A percentile compares a stretch with the other conserved stretches of the same genome.
Conservation (phyloP, 2,113 vertebrate species). For the Rallus limicola region DNA sequence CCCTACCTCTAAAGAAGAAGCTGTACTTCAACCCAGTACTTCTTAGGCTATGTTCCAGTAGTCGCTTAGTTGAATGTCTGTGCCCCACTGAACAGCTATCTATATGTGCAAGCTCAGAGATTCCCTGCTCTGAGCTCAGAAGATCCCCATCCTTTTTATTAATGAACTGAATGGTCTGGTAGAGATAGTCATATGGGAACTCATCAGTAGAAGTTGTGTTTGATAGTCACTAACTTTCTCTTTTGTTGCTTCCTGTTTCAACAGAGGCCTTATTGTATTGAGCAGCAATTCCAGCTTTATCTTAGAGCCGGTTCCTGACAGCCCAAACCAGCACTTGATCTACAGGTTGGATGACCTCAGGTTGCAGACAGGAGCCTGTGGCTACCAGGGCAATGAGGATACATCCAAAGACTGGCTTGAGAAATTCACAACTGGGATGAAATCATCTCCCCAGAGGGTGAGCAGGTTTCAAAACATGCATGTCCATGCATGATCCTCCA, state of each 20-base stretch:
- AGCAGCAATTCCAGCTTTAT: conserved; percentile 88
- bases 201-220: neutral
- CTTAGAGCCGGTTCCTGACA: conserved; percentile 83
- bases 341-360: conserved; percentile 84
- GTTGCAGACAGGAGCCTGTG: conserved; percentile 79
- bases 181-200: neutral
- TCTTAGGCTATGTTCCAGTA: neutral
- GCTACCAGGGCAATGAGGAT: conserved; percentile 58
- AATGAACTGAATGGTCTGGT: neutral
- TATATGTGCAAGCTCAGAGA: neutral
- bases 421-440: conserved; percentile 73
- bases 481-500: neutral
- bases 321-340: conserved; percentile 79
- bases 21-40: neutral
- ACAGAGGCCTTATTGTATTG: conserved; percentile 89
- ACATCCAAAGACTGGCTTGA: conserved; percentile 64
- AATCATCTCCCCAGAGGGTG: conserved; percentile 76
- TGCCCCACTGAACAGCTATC: neutral
- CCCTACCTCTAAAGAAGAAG: neutral
- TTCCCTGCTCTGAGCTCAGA: neutral
- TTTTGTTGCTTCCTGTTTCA: conserved; percentile 54
- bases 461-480: neutral
- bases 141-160: neutral
- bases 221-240: neutral
- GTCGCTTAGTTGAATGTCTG: neutral